phyloP scores from a whole-genome alignment of 1,140 invertebrate genomes.

The Caenorhabditis remanei region DNA sequence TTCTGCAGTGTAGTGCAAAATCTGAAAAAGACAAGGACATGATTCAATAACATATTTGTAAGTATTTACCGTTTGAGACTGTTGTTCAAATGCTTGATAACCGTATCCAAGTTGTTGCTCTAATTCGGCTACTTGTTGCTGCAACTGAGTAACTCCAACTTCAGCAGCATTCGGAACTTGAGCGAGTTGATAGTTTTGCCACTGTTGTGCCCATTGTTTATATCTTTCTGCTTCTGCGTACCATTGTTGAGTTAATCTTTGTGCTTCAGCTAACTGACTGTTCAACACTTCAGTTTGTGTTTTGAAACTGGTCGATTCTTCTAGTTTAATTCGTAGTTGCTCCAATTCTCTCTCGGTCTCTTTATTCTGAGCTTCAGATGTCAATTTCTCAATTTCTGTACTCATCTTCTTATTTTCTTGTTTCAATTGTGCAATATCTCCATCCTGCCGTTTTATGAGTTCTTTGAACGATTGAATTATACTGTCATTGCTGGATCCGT shows the following conservation, averaged over 20 bases:
- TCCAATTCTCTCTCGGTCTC: constrained; percentile 55
- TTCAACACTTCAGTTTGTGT: constrained; percentile 40
- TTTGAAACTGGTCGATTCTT: neutral
- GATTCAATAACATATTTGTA: neutral
- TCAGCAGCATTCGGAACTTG: constrained; percentile 69
- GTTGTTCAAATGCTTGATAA: constrained; percentile 74
- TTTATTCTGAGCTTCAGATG: constrained; percentile 55
- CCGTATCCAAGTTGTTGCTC: constrained; percentile 74
- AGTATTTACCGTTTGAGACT: constrained; percentile 62
- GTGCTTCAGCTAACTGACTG: constrained; percentile 46
- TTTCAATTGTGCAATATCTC: constrained; percentile 84
- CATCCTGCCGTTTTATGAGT: constrained; percentile 88
- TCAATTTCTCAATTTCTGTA: constrained; percentile 82
- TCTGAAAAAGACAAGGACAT: constrained; percentile 36
- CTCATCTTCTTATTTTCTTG: constrained; percentile 85
- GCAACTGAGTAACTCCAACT: constrained; percentile 34
- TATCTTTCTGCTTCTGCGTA: constrained; percentile 73
- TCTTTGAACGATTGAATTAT: constrained; percentile 85
- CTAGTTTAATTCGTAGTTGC: constrained; percentile 52
- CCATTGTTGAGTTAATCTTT: constrained; percentile 71
- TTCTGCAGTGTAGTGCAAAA: constrained; percentile 49
- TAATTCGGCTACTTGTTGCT: constrained; percentile 59
- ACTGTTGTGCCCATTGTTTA: constrained; percentile 74
- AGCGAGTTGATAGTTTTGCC: constrained; percentile 74
- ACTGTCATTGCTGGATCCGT: constrained; percentile 78